Percentiles rank a stretch among this genome's conserved stretches.
phyloP scores from a whole-genome alignment of 2,797 vertebrate species.

The Platyrinchus mystaceus region DNA sequence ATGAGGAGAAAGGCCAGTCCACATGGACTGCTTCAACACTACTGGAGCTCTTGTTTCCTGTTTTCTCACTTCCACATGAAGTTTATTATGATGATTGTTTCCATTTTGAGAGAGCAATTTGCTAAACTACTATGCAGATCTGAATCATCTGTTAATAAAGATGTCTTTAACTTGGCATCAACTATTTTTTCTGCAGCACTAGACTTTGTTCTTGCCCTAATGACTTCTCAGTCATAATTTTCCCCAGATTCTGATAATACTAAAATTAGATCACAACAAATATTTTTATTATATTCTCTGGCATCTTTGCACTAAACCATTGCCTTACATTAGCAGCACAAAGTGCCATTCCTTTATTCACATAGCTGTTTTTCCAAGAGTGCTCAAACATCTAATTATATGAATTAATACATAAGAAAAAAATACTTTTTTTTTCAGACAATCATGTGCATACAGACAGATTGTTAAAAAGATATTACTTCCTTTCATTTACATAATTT shows the following conservation, averaged over 20 bases:
- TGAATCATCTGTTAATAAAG: slow-evolving; percentile 2
- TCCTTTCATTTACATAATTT: not conserved
- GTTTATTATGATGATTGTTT: not conserved
- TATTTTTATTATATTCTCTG: slow-evolving; percentile 24
- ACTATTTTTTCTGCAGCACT: not conserved
- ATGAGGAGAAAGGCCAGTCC: not conserved
- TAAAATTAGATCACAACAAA: slow-evolving; percentile 38
- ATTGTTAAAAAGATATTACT: not conserved
- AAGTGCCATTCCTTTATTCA: not conserved
- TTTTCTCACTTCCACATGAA: not conserved
- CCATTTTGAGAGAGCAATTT: slow-evolving; percentile 31
- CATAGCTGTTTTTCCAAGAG: not conserved
- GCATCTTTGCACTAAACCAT: not conserved
- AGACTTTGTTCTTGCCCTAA: slow-evolving; percentile 38
- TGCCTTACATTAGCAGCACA: not conserved
- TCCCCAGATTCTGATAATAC: slow-evolving; percentile 36
- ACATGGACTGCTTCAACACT: not conserved
- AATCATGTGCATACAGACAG: not conserved
- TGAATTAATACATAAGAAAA: not conserved
- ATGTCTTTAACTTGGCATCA: slow-evolving; percentile 28
- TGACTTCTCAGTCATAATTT: slow-evolving; percentile 6
- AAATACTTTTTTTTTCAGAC: not conserved
- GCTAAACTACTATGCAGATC: not conserved
- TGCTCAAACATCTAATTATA: not conserved
- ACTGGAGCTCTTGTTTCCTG: not conserved